Evolutionary conservation across 2,113 vertebrate genomes (phyloP).

Genomic region (Gymnorhina tibicen): DNA sequence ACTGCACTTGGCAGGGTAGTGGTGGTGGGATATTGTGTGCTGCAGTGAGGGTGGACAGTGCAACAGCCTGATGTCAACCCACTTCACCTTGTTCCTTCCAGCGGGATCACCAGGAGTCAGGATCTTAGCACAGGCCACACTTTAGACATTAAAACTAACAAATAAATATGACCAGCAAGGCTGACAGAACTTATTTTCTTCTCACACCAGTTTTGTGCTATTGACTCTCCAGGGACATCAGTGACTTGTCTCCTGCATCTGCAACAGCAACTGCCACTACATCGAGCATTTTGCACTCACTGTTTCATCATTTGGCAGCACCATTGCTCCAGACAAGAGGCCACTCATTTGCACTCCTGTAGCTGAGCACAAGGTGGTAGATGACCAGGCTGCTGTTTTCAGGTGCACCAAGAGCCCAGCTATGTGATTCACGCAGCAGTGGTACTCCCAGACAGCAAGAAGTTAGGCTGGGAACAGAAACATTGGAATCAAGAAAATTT

Average conservation of each 20-base stretch:
- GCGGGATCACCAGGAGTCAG: not conserved
- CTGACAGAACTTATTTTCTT: not conserved
- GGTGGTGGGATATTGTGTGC: not conserved
- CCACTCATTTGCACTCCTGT: not conserved
- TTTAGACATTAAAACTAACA: not conserved
- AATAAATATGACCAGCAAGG: not conserved
- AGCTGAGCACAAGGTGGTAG: not conserved
- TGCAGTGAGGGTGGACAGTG: not conserved
- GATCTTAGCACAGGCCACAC: not conserved
- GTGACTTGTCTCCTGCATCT: not conserved
- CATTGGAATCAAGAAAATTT: not conserved
- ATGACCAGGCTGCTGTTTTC: not conserved
- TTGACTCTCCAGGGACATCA: not conserved
- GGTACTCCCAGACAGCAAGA: not conserved
- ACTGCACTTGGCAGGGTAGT: accelerated
- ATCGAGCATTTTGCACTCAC: not conserved
- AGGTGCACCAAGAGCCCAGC: not conserved
- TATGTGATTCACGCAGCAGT: not conserved
- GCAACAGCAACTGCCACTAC: not conserved
- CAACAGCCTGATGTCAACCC: not conserved
- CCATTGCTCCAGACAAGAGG: not conserved
- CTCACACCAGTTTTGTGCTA: not conserved
- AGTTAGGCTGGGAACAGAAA: not conserved
- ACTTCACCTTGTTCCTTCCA: not conserved
- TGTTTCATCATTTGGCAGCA: not conserved